These are phyloP conservation scores for Rhombomys opimus DNA, from an alignment of 2,113 vertebrate species.

Conservation along the genomic window DNA sequence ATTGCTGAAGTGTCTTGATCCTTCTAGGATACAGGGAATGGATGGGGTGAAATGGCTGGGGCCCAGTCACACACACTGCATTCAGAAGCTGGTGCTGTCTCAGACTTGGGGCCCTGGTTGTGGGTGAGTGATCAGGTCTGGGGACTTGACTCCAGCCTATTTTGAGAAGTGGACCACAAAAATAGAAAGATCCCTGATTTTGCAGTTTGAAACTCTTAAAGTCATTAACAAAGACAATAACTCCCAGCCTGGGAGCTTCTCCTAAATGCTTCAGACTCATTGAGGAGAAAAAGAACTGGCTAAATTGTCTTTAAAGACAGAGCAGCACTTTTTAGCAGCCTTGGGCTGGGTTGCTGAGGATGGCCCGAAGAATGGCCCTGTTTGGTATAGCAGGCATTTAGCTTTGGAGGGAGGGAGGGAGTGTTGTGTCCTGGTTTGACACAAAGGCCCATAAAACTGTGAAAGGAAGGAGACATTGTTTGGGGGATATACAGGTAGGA, in stretches of 20 bases:
- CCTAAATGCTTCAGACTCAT: neutral
- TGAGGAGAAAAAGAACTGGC: neutral
- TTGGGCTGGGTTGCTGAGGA: neutral
- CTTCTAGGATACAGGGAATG: accelerated
- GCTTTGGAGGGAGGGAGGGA: accelerated
- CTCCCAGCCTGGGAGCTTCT: neutral
- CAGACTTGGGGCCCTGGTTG: neutral
- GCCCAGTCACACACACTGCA: neutral
- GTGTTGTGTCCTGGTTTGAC: neutral
- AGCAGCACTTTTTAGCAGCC: neutral
- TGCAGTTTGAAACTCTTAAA: conserved; percentile 63
- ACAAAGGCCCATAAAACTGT: accelerated
- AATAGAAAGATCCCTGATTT: conserved; percentile 81
- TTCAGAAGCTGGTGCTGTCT: accelerated
- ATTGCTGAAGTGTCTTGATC: accelerated
- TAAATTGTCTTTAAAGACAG: neutral
- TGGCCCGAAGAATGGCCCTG: neutral
- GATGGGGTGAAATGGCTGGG: accelerated
- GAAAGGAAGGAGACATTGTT: neutral
- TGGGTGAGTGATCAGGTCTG: conserved; percentile 36
- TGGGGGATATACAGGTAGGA: neutral
- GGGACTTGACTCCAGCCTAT: conserved; percentile 61
- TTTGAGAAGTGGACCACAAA: conserved; percentile 85
- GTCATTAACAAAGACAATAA: conserved; percentile 36
- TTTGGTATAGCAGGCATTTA: neutral